Evolutionary conservation across 2,888 invertebrate species (phyloP), one percentile per base, ranked within the genome.

Genomic region (Andrena hattorfiana): DNA sequence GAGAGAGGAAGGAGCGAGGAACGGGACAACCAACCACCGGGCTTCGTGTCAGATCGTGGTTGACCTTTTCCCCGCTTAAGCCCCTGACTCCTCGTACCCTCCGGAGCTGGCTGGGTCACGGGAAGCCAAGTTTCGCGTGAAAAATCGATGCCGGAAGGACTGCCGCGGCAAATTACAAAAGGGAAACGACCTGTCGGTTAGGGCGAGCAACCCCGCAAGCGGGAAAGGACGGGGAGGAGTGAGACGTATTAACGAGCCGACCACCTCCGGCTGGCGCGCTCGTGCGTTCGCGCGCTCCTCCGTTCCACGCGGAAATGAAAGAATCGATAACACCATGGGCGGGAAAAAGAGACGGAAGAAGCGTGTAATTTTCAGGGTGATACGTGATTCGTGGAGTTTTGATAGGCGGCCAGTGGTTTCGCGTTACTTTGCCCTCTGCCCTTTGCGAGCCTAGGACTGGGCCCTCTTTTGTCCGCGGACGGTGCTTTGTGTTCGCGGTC

Each of bases 111-210:
- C 71, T 85, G 72, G 84, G 63, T 67, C 85, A 69, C 76, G 82
- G 84, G 81, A 87, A 87, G 86, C 83, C 83, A 72, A 81, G 87
- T 77, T 79, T 71, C 84, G 79, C 82, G 84, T 74, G 86, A 87
- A 87, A 87, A 87, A 87, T 87, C 87, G 86, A 87, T 87, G 78
- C 78, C 86, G 87, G 87, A 87, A 87, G 77, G 80, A 84, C 85
- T 56, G 69, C 71, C 78, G 67, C 54, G 85, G 63, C 75, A 63
- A 77, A 82, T 87, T 80, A 76, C 77, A 77, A 72, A 81, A 70
- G 74, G 82, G 67, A 70, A 73, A 74, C 75, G 83, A 77, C 68
- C 64, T 63, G 62, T 56, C 63, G 70, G 68, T 30, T 69, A 75
- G 72, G 48, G 74, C 60, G 68, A 51, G 70, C 56, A 67, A 59